Evolutionary conservation across 1,140 invertebrate genomes (phyloP).

Genomic region (Micrasema minimum): DNA sequence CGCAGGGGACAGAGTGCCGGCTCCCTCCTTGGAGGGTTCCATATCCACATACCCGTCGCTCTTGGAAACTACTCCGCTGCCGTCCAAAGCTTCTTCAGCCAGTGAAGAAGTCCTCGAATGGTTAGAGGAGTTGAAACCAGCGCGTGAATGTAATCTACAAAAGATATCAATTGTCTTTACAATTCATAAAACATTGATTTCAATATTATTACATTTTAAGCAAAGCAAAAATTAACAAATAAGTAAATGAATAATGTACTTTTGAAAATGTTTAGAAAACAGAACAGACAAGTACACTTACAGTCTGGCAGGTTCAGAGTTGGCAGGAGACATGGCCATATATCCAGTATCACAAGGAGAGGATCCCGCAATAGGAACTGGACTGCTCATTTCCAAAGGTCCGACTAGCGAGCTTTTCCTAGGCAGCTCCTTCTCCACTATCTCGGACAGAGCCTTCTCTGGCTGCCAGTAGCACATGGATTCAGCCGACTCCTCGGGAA

Average conservation of each 20-base stretch:
- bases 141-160: conserved; percentile 55
- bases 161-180: no score
- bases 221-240: no score
- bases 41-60: conserved; percentile 74
- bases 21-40: conserved; percentile 65
- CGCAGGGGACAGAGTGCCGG: conserved; percentile 70
- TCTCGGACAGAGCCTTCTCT: conserved; percentile 35
- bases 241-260: no score
- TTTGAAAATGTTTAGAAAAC: neutral
- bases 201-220: no score
- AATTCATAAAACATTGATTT: no score
- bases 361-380: conserved; percentile 45
- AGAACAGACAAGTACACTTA: conserved; percentile 39
- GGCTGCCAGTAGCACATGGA: conserved; percentile 52
- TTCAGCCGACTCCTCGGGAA: conserved; percentile 72
- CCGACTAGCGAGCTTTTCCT: conserved; percentile 24
- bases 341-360: conserved; percentile 41
- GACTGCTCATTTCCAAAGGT: conserved; percentile 41
- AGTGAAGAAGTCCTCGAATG: conserved; percentile 54
- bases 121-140: conserved; percentile 52
- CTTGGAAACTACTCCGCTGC: conserved; percentile 55
- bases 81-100: conserved; percentile 47
- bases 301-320: conserved; percentile 47
- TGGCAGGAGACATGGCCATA: conserved; percentile 53
- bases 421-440: conserved; percentile 19